Evolutionary conservation across 2,888 invertebrate species (phyloP).

Genomic region (Crioceris asparagi): DNA sequence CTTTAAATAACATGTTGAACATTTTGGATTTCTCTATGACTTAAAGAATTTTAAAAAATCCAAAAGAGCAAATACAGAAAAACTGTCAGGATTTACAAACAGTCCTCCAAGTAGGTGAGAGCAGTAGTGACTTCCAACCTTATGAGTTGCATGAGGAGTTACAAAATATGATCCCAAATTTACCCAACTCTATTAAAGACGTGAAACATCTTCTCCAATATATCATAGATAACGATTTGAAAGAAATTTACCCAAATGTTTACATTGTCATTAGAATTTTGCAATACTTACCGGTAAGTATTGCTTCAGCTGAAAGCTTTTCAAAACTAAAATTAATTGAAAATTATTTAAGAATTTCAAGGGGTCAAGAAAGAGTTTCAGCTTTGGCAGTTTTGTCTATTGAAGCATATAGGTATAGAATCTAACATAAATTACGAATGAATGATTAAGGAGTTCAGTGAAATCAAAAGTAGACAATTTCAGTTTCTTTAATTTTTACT

Average conservation of each 20-base stretch:
- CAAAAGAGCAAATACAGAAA: background rate
- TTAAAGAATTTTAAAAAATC: background rate
- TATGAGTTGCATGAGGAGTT: conserved; percentile 7
- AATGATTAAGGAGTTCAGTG: background rate
- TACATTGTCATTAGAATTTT: no score
- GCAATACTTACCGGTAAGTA: background rate
- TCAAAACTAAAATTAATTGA: background rate
- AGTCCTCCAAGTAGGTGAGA: no score
- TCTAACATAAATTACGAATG: conserved; percentile 31
- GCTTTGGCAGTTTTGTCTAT: background rate
- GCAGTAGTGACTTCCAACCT: no score
- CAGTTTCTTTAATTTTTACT: background rate
- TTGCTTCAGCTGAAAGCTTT: background rate
- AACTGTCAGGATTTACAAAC: background rate
- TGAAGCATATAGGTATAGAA: background rate
- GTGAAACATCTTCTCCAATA: conserved; percentile 1
- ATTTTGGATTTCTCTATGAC: conserved; percentile 1
- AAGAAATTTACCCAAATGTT: background rate
- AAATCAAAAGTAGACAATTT: background rate
- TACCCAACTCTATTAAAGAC: conserved; percentile 6
- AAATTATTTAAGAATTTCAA: background rate
- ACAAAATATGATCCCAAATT: conserved; percentile 6
- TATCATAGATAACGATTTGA: conserved; percentile 1
- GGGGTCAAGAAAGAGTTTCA: background rate
- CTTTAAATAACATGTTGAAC: background rate